phyloP scores from a whole-genome alignment of 2,113 vertebrate species.

The Ramphastos sulfuratus region DNA sequence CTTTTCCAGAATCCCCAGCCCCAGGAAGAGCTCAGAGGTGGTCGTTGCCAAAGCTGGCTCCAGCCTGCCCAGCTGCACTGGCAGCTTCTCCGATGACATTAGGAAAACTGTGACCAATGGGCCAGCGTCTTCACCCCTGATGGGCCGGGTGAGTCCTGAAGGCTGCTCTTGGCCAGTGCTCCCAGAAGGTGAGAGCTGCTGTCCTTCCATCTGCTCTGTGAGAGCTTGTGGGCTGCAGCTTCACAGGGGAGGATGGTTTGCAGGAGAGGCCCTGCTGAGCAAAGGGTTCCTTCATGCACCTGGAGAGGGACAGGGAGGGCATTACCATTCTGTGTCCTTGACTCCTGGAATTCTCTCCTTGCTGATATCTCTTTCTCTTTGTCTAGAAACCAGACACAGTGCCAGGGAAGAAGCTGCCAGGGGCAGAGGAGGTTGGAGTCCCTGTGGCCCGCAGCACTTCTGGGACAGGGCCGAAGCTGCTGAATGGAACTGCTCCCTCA shows the following conservation, averaged over 20 bases:
- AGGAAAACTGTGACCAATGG: conserved; percentile 77
- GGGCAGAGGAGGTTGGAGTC: conserved; percentile 79
- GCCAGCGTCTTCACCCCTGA: conserved; percentile 68
- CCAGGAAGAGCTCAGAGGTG: conserved; percentile 78
- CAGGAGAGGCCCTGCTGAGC: not conserved
- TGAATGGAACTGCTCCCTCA: not conserved
- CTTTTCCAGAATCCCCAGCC: conserved; percentile 81
- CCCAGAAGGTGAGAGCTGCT: not conserved
- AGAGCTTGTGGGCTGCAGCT: not conserved
- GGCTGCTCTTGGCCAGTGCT: not conserved
- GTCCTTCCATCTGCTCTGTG: fast-evolving
- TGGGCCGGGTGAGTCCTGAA: conserved; percentile 74
- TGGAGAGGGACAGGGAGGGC: not conserved
- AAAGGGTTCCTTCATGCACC: not conserved
- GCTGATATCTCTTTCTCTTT: not conserved
- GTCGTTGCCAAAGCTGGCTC: conserved; percentile 64
- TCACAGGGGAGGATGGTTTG: fast-evolving
- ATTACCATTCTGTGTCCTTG: not conserved
- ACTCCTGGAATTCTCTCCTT: not conserved
- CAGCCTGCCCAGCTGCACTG: conserved; percentile 55
- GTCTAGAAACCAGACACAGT: conserved; percentile 44
- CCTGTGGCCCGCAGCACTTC: conserved; percentile 48
- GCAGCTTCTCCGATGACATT: conserved; percentile 55
- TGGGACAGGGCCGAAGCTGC: not conserved
- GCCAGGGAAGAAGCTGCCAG: conserved; percentile 74